Evolutionary conservation across 2,888 invertebrate species (phyloP), one percentile per base, ranked within the genome.

Genomic region (Ligdia adustata): DNA sequence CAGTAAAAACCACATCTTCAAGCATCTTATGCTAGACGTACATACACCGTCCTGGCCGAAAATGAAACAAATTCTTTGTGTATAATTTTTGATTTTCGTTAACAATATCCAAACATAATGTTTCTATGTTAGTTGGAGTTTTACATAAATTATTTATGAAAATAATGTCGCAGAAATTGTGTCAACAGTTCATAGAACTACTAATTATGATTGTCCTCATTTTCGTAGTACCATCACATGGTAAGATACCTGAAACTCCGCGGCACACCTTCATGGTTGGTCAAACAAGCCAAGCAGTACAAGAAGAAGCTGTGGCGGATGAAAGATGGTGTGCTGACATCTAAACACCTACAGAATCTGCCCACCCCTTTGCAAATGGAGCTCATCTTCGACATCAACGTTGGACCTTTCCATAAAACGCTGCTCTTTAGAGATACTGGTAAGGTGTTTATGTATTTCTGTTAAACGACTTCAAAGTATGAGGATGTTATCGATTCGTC

Each of bases 201-300:
- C n/a, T n/a, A n/a, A n/a, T n/a, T n/a, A n/a, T n/a, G n/a, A n/a
- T n/a, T n/a, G n/a, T n/a, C n/a, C n/a, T n/a, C n/a, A n/a, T n/a
- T n/a, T n/a, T n/a, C n/a, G n/a, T n/a, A 89, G 88, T 87, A 84
- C 32, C 83, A 83, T 33, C 86, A 89, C 46, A 85, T 87, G 82
- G 60, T 81, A 26, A 69, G 64, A 2, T 86, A 83, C 44, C 59
- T 90, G 16, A 69, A 73, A 47, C 68, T 75, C 22, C 77, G 72
- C 18, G 76, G 73, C 2, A 84, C 86, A 0, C 79, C 86, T 0
- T 1, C 50, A 1, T 60, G 54, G 53, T 53, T 88, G 14, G 51
- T 78, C 0, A 64, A 82, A 1, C 85, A 85, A 52, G 83, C 88
- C 1, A 64, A 72, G 37, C 68, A 71, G 18, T 90, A 88, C 62